These are phyloP conservation scores for Leptoteleia sp. DNA, from an alignment of 1,140 invertebrate species.

Conservation along the genomic window DNA sequence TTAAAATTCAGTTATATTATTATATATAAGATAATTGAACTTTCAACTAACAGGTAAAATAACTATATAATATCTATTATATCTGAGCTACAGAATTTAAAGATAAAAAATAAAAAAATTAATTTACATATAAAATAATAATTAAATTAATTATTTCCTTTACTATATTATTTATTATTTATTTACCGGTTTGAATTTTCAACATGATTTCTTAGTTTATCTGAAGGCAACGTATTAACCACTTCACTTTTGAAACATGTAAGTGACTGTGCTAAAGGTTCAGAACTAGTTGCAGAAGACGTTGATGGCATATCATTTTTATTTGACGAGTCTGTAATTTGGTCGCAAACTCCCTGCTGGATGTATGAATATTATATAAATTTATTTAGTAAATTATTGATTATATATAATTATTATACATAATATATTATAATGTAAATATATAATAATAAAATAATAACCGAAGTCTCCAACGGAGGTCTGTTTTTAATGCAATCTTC, in stretches of 20 bases:
- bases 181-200: too few species aligned
- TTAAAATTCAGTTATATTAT: too few species aligned
- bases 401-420: constrained; percentile 1
- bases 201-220: too few species aligned
- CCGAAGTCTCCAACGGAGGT: constrained; percentile 71
- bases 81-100: too few species aligned
- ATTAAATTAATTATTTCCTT: neutral
- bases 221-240: too few species aligned
- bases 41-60: too few species aligned
- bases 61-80: too few species aligned
- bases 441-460: constrained; percentile 26
- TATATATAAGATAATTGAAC: too few species aligned
- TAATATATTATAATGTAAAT: neutral
- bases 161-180: neutral
- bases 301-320: constrained; percentile 43
- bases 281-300: constrained; percentile 53
- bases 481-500: constrained; percentile 80
- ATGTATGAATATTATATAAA: neutral
- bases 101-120: neutral
- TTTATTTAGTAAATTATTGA: neutral
- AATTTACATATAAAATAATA: too few species aligned
- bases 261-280: too few species aligned
- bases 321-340: constrained; percentile 71
- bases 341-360: constrained; percentile 70
- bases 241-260: constrained; percentile 80